Base-by-base conservation (phyloP, 1,140 invertebrate genomes). In the Carposina sasakii region DNA sequence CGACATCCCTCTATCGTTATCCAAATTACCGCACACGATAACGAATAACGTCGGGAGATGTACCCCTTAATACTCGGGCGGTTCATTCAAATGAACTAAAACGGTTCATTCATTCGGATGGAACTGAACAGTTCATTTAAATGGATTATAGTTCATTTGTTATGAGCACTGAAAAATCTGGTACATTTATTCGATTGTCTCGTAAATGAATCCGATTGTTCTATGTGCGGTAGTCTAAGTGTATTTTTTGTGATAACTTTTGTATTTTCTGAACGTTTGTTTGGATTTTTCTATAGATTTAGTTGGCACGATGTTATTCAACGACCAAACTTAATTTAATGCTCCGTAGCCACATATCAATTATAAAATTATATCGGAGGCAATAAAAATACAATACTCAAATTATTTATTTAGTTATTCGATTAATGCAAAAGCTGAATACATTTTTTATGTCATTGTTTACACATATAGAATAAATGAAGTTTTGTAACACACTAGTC, bases 21-120 rank as follows among this genome's bases (percentile, higher is more conserved):
- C 77, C 4, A 82, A 84, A 47, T 57, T 85, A 28, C 75, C 77
- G 0, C 78, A 86, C 63, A 85, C 82, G 15, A 84, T 81, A 48
- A 85, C 83, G 5, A 85, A 85, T 63, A 86, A 86, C 48, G 79
- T 86, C 3, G 81, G 82, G 20, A 66, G 81, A 50, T 86, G 85
- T 61, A 63, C 73, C 10, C 79, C 82, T 31, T 83, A 71, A 63
- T 54, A 50, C 8, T 41, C n/a, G 39, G 33, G 3, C 42, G 39
- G 24, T 58, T 55, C 51, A 48, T 61, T 57, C 59, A 60, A 62
- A 60, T 57, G 48, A 62, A 63, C 45, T 28, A 17, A 22, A 20
- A 20, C 30, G 36, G 48, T 69, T 66, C 67, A 66, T 68, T 67
- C 63, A n/a, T n/a, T n/a, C n/a, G n/a, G n/a, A n/a, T n/a, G n/a